Evolutionary conservation across 2,888 invertebrate species (phyloP), one percentile per base, ranked within the genome.

Genomic region (Pristionchus mayeri): DNA sequence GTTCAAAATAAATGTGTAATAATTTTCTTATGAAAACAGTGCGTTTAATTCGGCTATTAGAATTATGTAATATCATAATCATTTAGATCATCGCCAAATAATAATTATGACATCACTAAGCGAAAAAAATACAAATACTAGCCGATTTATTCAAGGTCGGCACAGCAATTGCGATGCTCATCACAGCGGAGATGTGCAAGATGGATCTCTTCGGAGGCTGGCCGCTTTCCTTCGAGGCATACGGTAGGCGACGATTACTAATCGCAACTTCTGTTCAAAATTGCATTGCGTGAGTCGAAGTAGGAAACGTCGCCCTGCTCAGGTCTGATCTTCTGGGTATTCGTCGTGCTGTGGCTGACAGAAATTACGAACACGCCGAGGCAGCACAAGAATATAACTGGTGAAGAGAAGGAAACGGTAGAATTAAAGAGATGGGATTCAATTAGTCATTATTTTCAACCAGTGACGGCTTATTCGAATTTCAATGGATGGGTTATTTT

Each of bases 121-220:
- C n/a, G n/a, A n/a, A n/a, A n/a, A n/a, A n/a, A n/a, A n/a, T n/a
- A n/a, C n/a, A n/a, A n/a, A n/a, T n/a, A n/a, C n/a, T n/a, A n/a
- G n/a, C n/a, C n/a, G 67, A 40, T 44, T 44, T 11, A 63, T 63
- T 44, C 18, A 87, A 89, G 75, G 37, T 91, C 21, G 91, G 91
- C 76, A 87, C 91, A 2, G 88, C 91, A 1, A 48, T 89, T 48
- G 87, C 91, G 13, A 91, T 91, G 91, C 87, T 89, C 52, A 54
- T 88, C 52, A 91, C 91, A 0, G 91, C 91, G 0, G 88, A 90
- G 80, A 81, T 91, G 18, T 92, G 90, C 50, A 87, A 90, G 84
- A 34, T 88, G 3, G 79, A 63, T 9, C 52, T 89, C 50, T 85
- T 91, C 44, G 89, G 88, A 16, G 91, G 91, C 34, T 91, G 91